Evolutionary conservation across 1,140 invertebrate genomes (phyloP).

Genomic region (Heliothis virescens): DNA sequence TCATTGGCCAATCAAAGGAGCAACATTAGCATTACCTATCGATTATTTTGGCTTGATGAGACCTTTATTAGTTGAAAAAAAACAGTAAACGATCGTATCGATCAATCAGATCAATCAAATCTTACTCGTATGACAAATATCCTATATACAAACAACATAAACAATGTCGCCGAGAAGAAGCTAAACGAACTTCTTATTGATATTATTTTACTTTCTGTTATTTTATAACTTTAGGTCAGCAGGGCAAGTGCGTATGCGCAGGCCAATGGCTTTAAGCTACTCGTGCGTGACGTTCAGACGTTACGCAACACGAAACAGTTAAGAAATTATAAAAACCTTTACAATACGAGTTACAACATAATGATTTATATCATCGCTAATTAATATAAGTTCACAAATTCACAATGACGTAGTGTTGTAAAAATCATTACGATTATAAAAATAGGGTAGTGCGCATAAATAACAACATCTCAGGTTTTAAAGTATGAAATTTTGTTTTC

Average conservation of each 20-base stretch:
- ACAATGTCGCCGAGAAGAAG: too few species aligned
- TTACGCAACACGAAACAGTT: conserved; percentile 2
- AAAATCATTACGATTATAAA: too few species aligned
- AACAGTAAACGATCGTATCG: too few species aligned
- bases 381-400: too few species aligned
- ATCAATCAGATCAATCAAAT: too few species aligned
- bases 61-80: not conserved
- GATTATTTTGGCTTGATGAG: not conserved
- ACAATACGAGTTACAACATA: not conserved
- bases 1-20: not conserved
- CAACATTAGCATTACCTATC: not conserved
- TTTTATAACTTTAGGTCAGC: conserved; percentile 11
- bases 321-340: not conserved
- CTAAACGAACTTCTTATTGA: not conserved
- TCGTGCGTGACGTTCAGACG: conserved; percentile 7
- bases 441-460: not conserved
- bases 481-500: too few species aligned
- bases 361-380: not conserved
- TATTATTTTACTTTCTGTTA: conserved; percentile 6
- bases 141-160: too few species aligned
- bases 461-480: not conserved
- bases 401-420: too few species aligned
- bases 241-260: conserved; percentile 7
- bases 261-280: conserved; percentile 15
- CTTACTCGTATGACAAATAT: too few species aligned